Evolutionary conservation across 2,797 vertebrate genomes (phyloP), one percentile per base, ranked within the genome.

Genomic region (Chromis chromis): DNA sequence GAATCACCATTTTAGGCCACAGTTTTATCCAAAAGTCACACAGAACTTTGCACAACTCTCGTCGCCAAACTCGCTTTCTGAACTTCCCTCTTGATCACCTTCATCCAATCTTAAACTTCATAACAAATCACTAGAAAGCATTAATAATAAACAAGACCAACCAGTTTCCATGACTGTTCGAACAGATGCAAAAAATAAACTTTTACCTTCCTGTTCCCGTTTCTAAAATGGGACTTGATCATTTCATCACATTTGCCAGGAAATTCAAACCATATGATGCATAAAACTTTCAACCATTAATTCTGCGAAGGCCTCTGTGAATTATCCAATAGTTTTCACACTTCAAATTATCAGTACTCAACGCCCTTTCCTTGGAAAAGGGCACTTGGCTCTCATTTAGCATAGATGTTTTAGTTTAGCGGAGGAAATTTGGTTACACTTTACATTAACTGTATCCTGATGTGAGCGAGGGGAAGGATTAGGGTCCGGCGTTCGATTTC

Each of bases 391-490:
- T 92, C 86, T 84, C 80, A 86, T 92, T 91, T 92, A 80, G 91
- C 86, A 86, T 87, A 88, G 87, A 92, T 94, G 93, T 92, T 94
- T 94, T 92, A 91, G 91, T 93, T 94, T 93, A 93, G 91, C 89
- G 69, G 73, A 92, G 93, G 93, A 94, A 95, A 94, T 94, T 94
- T 92, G 87, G 90, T 94, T 94, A 94, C 90, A 93, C 86, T 94
- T 94, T 91, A 91, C 90, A 94, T 92, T 95, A 93, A 94, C 89
- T 91, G 82, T 70, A 86, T 89, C 93, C 92, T 84, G 89, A 94
- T 94, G 94, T 94, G 88, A 86, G 86, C 39, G 64, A 86, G 81
- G 81, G 83, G 89, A 84, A 90, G 91, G 91, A 92, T 94, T 94
- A 92, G 74, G 77, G 88, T 79, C 79, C 19, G 70, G 93, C 81